Evolutionary conservation across 2,888 invertebrate genomes (phyloP).

Genomic region (Hypena proboscidalis): DNA sequence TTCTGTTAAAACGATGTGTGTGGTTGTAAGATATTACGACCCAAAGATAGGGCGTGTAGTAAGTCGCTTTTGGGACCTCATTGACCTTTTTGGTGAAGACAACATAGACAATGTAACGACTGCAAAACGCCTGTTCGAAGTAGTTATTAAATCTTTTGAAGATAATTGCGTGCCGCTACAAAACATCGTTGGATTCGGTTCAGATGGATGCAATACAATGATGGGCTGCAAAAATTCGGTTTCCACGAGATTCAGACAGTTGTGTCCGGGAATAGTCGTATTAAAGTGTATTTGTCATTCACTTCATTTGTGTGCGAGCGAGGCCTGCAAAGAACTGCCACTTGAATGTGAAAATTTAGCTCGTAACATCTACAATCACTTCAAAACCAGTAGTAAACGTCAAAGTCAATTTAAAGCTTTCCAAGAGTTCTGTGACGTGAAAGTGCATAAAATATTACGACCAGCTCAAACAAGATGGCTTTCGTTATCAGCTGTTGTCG

Average conservation of each 20-base stretch:
- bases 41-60: too few species aligned
- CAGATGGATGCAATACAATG: constrained; percentile 25
- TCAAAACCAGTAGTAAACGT: constrained; percentile 12
- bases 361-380: constrained; percentile 12
- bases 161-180: neutral
- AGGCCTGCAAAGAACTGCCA: constrained; percentile 26
- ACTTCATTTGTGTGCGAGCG: constrained; percentile 24
- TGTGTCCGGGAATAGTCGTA: constrained; percentile 22
- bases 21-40: constrained; percentile 9
- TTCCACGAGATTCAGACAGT: constrained; percentile 14
- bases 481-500: constrained; percentile 38
- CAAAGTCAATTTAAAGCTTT: constrained; percentile 15
- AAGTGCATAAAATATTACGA: constrained; percentile 31
- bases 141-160: neutral
- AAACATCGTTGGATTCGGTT: constrained; percentile 20
- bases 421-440: constrained; percentile 18
- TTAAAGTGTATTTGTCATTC: constrained; percentile 32
- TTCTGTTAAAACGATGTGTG: constrained; percentile 7
- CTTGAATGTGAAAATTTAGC: constrained; percentile 20
- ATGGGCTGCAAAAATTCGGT: too few species aligned
- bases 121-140: neutral
- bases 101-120: neutral
- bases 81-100: constrained; percentile 1
- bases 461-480: constrained; percentile 38
- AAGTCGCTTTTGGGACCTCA: constrained; percentile 3